Evolutionary conservation across 1,140 invertebrate species (phyloP), one percentile per base, ranked within the genome.

Genomic region (Nymphalis io): DNA sequence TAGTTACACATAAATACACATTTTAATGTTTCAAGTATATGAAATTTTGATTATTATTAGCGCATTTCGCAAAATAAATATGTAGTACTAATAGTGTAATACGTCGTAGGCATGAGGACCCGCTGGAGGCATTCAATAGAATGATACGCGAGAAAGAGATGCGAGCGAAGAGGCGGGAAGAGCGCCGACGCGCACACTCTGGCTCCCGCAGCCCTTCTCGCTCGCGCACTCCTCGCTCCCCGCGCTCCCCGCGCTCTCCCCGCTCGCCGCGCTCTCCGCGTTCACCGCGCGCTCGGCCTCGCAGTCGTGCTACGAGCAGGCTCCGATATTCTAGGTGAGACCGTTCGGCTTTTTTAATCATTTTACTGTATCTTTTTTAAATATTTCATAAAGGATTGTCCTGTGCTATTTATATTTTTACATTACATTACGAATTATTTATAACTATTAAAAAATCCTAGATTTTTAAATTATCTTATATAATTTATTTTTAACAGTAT

Each of bases 71-170:
- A 11, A 10, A 13, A 42, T 15, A 42, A 8, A 42, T 42, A 42
- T 6, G 40, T 11, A 16, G n/a, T 48, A 18, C 1, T 48, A 0
- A 18, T 53, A 20, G 15, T 12, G 18, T 53, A 3, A 15, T 46
- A 60, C 48, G 16, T 53, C 33, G 8, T 40, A 70, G 83, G 79
- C 73, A 73, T 44, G 83, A 96, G 79, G 96, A 97, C 89, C 96
- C 96, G 11, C 83, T 97, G 73, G 96, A 96, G 83, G 96, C 96
- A 58, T 98, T 98, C 87, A 95, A 97, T 82, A 92, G 96, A 72
- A 96, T 97, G 90, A 93, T 98, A 70, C 93, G 95, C 68, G 96
- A 98, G 84, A 97, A 97, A 90, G 96, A 97, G 85, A 95, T 95
- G 83, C 90, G 94, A 42, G 94, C 95, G 64, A 91, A 94, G 71